Percentiles rank a stretch among this genome's conserved stretches.
Conservation (phyloP, 2,888 invertebrate genomes). For the Ectemnius lituratus region DNA sequence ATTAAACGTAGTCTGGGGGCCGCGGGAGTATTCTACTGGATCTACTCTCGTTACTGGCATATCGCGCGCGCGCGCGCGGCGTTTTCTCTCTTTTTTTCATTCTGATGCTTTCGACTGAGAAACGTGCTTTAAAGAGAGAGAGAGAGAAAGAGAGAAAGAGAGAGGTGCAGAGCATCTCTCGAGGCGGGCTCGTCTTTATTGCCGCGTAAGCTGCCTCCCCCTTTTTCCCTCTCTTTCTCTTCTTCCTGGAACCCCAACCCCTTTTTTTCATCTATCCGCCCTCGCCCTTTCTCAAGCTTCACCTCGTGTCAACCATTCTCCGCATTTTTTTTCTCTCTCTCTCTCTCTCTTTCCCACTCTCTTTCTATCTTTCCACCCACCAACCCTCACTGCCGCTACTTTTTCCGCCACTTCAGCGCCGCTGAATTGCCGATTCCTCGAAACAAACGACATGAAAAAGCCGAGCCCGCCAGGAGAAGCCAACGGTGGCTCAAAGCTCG, state of each 20-base stretch:
- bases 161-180: slow-evolving; percentile 8
- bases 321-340: slow-evolving; percentile 1
- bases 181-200: slow-evolving; percentile 38
- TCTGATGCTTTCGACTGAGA: background rate
- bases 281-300: slow-evolving; percentile 16
- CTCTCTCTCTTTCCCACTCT: background rate
- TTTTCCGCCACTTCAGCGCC: background rate
- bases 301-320: background rate
- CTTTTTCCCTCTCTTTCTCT: slow-evolving; percentile 36
- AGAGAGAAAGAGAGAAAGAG: no score
- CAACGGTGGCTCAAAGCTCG: background rate
- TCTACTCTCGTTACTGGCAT: slow-evolving; percentile 32
- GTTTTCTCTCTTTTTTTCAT: background rate
- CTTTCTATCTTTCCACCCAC: slow-evolving; percentile 7
- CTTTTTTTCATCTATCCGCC: background rate
- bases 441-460: slow-evolving; percentile 46
- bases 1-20: slow-evolving; percentile 3
- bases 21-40: slow-evolving; percentile 2
- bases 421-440: slow-evolving; percentile 37
- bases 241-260: background rate
- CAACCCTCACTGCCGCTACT: slow-evolving; percentile 3
- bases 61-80: no score
- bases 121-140: background rate
- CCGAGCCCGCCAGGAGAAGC: slow-evolving; percentile 11
- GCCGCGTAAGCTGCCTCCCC: slow-evolving; percentile 56